phyloP scores from a whole-genome alignment of 1,140 invertebrate genomes.

The Nymphalis io region DNA sequence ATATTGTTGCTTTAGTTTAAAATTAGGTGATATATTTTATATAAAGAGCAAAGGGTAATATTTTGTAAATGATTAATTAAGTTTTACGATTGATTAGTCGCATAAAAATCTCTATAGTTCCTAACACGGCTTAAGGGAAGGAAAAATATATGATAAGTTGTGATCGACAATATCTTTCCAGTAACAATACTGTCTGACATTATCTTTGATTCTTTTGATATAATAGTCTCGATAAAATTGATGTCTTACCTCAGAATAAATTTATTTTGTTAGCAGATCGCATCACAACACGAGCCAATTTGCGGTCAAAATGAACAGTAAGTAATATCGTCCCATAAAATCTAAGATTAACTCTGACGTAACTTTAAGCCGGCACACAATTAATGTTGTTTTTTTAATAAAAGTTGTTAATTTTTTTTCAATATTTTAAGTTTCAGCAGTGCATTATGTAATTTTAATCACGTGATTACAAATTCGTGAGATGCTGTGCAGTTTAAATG shows the following conservation, averaged over 20 bases:
- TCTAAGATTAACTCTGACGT: background rate
- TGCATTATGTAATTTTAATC: background rate
- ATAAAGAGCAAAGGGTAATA: no score
- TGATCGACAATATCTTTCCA: slow-evolving; percentile 63
- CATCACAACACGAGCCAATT: slow-evolving; percentile 42
- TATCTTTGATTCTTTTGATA: slow-evolving; percentile 59
- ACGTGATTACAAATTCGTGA: background rate
- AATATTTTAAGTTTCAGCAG: background rate
- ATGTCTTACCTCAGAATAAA: slow-evolving; percentile 44
- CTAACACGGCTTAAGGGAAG: slow-evolving; percentile 22
- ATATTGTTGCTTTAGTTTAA: no score
- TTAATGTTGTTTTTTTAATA: background rate
- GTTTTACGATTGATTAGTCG: slow-evolving; percentile 21
- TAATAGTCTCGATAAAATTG: slow-evolving; percentile 67
- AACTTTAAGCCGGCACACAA: no score
- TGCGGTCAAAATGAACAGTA: slow-evolving; percentile 68
- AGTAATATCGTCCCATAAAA: slow-evolving; percentile 37
- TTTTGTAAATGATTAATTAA: no score
- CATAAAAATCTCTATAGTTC: background rate
- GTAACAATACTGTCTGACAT: slow-evolving; percentile 45
- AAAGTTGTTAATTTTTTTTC: background rate
- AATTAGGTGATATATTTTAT: no score
- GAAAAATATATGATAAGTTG: slow-evolving; percentile 38
- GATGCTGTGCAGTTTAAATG: no score
- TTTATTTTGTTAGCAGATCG: slow-evolving; percentile 61